These are phyloP conservation scores for Gephyroberyx darwinii DNA, from an alignment of 2,797 vertebrate genomes.

Conservation along the genomic window DNA sequence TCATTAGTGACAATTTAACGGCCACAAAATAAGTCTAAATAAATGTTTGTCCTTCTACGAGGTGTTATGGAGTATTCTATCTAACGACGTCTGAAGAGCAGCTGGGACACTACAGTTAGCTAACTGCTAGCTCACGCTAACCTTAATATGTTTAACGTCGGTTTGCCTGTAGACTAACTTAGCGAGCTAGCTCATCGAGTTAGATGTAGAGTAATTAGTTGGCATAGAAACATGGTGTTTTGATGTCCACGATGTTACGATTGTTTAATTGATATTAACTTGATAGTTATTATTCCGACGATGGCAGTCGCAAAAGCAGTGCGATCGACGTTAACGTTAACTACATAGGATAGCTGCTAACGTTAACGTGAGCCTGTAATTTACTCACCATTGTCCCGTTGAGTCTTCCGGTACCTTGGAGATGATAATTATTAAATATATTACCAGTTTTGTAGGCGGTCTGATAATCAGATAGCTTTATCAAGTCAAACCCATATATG, in stretches of 20 bases:
- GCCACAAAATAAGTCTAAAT: no score
- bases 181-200: neutral
- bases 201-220: accelerated
- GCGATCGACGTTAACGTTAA: conserved; percentile 7
- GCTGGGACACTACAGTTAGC: no score
- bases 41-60: no score
- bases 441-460: neutral
- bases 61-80: neutral
- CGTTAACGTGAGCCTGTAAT: conserved; percentile 25
- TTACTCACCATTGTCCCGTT: conserved; percentile 73
- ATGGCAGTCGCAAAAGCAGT: neutral
- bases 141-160: no score
- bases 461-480: no score
- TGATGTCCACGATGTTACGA: no score
- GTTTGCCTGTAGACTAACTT: no score
- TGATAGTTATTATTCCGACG: neutral
- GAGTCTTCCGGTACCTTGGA: conserved; percentile 50
- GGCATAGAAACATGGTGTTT: accelerated
- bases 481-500: neutral
- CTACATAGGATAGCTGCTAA: conserved; percentile 18
- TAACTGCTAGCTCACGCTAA: no score
- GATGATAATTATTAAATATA: conserved; percentile 14
- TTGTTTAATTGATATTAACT: neutral
- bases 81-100: neutral
- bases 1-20: neutral